These are phyloP conservation scores for Cephus pulcher DNA, from an alignment of 2,888 invertebrate genomes.

Conservation along the genomic window DNA sequence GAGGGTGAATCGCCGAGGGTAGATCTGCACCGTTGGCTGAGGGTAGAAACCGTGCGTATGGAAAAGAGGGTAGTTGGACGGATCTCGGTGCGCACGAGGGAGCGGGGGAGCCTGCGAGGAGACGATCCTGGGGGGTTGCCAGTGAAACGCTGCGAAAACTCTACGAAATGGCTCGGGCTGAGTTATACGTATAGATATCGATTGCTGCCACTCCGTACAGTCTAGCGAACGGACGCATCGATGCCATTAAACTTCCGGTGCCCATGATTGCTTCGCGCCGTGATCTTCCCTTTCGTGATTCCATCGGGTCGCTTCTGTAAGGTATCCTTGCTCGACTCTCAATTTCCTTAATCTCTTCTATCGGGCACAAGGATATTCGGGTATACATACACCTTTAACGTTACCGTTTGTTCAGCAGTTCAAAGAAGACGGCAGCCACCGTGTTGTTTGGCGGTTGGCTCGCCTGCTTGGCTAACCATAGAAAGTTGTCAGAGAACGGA, in stretches of 20 bases:
- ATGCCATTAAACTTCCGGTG: not conserved
- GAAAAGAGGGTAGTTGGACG: slow-evolving; percentile 3
- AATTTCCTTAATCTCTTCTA: not conserved
- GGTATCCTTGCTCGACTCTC: not conserved
- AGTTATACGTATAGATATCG: not conserved
- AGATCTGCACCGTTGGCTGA: not conserved
- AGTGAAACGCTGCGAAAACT: not conserved
- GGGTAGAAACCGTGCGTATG: not conserved
- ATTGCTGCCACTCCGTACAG: not conserved
- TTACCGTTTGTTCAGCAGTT: not conserved
- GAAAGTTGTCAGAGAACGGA: slow-evolving; percentile 27
- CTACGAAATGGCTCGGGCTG: not conserved
- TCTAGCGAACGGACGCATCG: not conserved
- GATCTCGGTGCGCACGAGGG: slow-evolving; percentile 1
- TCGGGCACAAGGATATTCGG: not conserved
- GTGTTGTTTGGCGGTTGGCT: not conserved
- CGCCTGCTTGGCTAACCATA: not conserved
- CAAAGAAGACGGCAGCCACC: not conserved
- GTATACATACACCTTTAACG: not conserved
- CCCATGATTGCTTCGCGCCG: not conserved
- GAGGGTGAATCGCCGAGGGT: not conserved
- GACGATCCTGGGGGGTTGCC: not conserved
- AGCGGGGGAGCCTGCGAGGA: not conserved
- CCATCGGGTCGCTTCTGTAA: not conserved
- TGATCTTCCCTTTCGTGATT: not conserved